phyloP scores from a whole-genome alignment of 2,113 vertebrate genomes.

The Motacilla alba region DNA sequence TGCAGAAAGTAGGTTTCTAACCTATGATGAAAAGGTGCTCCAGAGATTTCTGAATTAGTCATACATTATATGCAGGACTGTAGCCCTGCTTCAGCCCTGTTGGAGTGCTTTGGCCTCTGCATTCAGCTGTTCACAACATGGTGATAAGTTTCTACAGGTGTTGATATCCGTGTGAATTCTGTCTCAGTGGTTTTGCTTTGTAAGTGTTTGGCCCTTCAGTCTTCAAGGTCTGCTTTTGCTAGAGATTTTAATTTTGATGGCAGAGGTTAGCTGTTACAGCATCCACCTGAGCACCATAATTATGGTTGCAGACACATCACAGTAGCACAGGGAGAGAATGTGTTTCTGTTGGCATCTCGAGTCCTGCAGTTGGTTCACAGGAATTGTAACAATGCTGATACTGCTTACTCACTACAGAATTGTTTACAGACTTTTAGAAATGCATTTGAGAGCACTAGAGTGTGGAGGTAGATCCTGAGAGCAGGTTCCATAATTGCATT shows the following conservation, averaged over 20 bases:
- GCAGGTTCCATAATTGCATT: not conserved
- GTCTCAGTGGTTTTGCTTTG: not conserved
- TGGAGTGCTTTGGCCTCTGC: not conserved
- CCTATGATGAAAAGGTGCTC: not conserved
- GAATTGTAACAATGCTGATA: not conserved
- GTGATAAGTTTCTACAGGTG: not conserved
- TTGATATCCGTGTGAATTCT: not conserved
- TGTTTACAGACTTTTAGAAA: not conserved
- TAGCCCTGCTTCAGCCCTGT: not conserved
- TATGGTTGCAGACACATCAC: not conserved
- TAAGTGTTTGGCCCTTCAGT: not conserved
- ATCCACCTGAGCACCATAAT: not conserved
- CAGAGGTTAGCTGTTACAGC: not conserved
- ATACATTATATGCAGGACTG: not conserved
- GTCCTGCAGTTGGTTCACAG: not conserved
- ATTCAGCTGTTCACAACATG: not conserved
- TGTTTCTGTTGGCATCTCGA: not conserved
- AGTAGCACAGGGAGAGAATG: not conserved
- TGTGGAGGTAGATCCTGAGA: not conserved
- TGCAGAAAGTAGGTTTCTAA: not conserved
- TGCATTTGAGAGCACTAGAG: not conserved
- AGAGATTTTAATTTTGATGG: not conserved
- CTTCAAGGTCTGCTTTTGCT: not conserved
- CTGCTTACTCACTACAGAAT: not conserved
- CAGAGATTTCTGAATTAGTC: not conserved